A percentile compares a stretch with the other conserved stretches of the same genome.
Evolutionary conservation across 53 echinoderm and acorn worm species (phyloP).

Genomic region (Echinometra lucunter): DNA sequence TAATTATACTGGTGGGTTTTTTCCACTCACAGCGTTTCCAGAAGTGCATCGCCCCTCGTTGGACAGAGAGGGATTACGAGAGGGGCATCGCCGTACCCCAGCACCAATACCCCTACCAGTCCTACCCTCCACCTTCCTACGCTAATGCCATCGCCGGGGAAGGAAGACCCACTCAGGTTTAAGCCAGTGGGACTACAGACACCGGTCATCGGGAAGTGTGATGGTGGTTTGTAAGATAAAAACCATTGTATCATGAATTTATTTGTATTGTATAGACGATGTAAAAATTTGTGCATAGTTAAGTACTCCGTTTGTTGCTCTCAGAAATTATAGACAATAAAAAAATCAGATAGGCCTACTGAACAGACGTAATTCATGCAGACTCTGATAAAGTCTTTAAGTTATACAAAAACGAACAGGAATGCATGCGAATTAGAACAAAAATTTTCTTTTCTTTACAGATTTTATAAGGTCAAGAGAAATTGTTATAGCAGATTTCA

Average conservation of each 20-base stretch:
- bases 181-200: not conserved
- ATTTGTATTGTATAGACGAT: not conserved
- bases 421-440: not conserved
- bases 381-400: not conserved
- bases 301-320: not conserved
- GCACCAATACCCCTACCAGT: slow-evolving; percentile 85
- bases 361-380: not conserved
- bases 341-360: not conserved
- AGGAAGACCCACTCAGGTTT: slow-evolving; percentile 62
- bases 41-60: slow-evolving; percentile 87
- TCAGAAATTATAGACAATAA: not conserved
- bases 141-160: slow-evolving; percentile 85
- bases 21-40: slow-evolving; percentile 78
- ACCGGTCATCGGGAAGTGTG: not conserved
- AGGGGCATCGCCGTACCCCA: slow-evolving; percentile 75
- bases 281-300: not conserved
- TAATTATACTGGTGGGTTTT: not conserved
- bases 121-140: slow-evolving; percentile 91
- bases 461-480: too few relatives aligned
- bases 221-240: slow-evolving; percentile 40
- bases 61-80: slow-evolving; percentile 85
- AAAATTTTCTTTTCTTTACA: not conserved
- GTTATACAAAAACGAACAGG: not conserved
- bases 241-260: not conserved
- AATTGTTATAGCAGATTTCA: too few relatives aligned